Evolutionary conservation across 2,113 vertebrate species (phyloP), one percentile per base, ranked within the genome.

Genomic region (Ammodytes marinus): DNA sequence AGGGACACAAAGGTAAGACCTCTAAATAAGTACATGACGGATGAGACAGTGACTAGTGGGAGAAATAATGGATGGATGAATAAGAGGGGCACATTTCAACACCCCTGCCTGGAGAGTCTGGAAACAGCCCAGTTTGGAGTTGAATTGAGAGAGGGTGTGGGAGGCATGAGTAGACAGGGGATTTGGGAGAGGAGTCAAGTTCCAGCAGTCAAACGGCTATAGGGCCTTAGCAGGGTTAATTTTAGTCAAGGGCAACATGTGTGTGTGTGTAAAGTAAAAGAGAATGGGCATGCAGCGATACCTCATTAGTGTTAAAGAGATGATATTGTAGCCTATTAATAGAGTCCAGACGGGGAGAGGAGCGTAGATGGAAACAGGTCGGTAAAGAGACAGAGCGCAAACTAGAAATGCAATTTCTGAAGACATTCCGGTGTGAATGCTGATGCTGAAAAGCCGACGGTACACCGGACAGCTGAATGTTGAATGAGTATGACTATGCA

Each of bases 191-290:
- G 49, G 81, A 76, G 78, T 88, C 84, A 65, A 67, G 80, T 93
- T 93, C 84, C 88, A 84, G 19, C n/a, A 43, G 74, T 54, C 50
- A 42, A 87, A 61, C 66, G 65, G 42, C 66, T 49, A 27, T 27
- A 14, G 14, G 58, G 80, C 63, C 71, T 91, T 88, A 91, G 64
- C 50, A 8, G 45, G 75, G 88, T 65, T 93, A 70, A 92, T 87
- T 92, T 92, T 92, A 92, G 92, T 89, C 92, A 94, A 93, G 92
- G 91, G 78, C 80, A 85, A 63, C 43, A 58, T 59, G 63, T 47
- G 43, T 74, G 73, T 55, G 52, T 73, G 60, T 67, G 66, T 52
- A n/a, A 27, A 27, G 15, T 47, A 42, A 49, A 50, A 59, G 11
- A 50, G 42, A 66, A 60, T 60, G 52, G n/a, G 19, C 47, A 39